phyloP scores from a whole-genome alignment of 2,113 vertebrate genomes.

The Cepphus grylle region DNA sequence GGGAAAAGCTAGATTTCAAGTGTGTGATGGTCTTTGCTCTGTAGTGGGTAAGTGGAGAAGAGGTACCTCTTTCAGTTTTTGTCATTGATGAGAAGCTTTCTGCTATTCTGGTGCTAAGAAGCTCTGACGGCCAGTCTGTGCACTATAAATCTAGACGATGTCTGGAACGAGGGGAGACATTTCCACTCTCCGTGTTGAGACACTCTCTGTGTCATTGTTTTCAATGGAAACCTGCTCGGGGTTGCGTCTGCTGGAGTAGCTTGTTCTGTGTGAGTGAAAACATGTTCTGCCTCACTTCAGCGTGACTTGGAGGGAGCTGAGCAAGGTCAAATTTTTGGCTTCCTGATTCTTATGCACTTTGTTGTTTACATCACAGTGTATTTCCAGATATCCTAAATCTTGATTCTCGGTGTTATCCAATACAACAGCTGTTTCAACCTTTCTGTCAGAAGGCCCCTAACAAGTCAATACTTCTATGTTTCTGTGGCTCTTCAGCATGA shows the following conservation, averaged over 20 bases:
- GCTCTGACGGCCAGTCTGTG: neutral
- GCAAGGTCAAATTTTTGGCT: neutral
- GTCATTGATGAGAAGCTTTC: neutral
- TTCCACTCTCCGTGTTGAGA: neutral
- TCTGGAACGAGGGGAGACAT: neutral
- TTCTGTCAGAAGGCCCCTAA: neutral
- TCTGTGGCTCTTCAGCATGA: neutral
- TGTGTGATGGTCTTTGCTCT: neutral
- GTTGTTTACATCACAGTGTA: neutral
- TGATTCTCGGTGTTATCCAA: neutral
- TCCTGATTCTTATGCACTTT: neutral
- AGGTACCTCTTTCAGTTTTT: neutral
- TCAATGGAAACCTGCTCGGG: neutral
- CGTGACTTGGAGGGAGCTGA: neutral
- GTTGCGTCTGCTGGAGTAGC: neutral
- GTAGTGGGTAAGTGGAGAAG: neutral
- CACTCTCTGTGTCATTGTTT: too few species aligned
- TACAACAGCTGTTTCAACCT: neutral
- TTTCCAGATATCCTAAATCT: neutral
- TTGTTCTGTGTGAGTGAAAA: rapidly evolving
- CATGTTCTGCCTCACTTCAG: neutral
- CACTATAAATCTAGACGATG: neutral
- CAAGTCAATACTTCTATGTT: neutral
- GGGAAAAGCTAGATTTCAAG: neutral
- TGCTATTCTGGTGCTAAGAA: neutral